Evolutionary conservation across 2,888 invertebrate genomes (phyloP).

Genomic region (Agonum fuliginosum): DNA sequence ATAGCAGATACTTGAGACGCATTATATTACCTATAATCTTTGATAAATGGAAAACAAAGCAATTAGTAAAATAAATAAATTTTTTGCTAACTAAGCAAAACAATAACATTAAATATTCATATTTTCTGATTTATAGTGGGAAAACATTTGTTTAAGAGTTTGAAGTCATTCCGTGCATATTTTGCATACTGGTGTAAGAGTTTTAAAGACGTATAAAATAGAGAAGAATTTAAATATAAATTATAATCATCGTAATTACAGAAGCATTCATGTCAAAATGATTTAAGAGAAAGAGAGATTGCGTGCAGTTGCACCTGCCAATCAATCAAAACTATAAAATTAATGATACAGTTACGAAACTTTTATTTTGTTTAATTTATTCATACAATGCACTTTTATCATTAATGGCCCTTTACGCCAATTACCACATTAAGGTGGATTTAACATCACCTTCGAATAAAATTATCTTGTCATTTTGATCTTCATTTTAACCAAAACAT

Average conservation of each 20-base stretch:
- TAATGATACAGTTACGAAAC: conserved; percentile 26
- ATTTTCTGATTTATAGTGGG: conserved; percentile 11
- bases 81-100: not conserved
- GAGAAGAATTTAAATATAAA: conserved; percentile 32
- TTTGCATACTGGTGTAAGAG: conserved; percentile 7
- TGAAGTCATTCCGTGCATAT: not conserved
- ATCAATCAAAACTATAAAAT: conserved; percentile 32
- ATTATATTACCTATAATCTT: no score
- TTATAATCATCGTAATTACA: conserved; percentile 40
- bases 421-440: no score
- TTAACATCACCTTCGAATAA: no score
- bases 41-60: not conserved
- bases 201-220: not conserved
- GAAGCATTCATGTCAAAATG: conserved; percentile 27
- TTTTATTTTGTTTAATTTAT: conserved; percentile 27
- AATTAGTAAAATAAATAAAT: not conserved
- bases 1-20: no score
- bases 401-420: conserved; percentile 6
- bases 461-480: no score
- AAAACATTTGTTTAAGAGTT: conserved; percentile 11
- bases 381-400: conserved; percentile 9
- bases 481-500: no score
- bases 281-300: conserved; percentile 19
- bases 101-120: conserved; percentile 7
- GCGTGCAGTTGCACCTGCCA: conserved; percentile 10